Conservation (phyloP, 2,888 invertebrate species). For the Amphipoea lucens region DNA sequence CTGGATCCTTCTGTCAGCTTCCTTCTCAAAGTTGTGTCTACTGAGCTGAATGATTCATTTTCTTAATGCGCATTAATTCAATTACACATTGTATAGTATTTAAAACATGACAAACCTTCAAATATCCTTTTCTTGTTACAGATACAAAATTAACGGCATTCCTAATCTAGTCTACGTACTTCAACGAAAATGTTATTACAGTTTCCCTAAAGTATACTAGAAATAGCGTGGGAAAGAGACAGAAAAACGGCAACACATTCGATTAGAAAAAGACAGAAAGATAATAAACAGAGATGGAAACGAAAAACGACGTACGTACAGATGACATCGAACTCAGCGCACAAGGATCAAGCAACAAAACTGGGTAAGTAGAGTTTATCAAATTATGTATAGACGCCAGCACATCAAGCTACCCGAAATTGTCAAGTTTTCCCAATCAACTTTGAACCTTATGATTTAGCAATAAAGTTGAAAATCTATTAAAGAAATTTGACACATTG, state of each 20-base stretch:
- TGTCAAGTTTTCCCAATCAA: too few relatives aligned
- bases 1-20: too few relatives aligned
- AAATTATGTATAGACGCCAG: background rate
- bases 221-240: conserved; percentile 67
- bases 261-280: conserved; percentile 64
- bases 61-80: too few relatives aligned
- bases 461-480: too few relatives aligned
- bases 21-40: too few relatives aligned
- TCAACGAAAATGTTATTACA: conserved; percentile 85
- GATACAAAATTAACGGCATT: conserved; percentile 74
- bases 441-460: too few relatives aligned
- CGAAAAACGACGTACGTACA: conserved; percentile 80
- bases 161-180: conserved; percentile 80
- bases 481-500: too few relatives aligned
- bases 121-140: conserved; percentile 73
- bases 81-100: background rate
- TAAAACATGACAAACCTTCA: background rate
- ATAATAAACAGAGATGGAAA: conserved; percentile 79
- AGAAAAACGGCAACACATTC: conserved; percentile 60
- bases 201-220: conserved; percentile 74
- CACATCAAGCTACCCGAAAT: too few relatives aligned
- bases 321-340: conserved; percentile 87
- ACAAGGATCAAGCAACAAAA: conserved; percentile 84
- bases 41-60: too few relatives aligned
- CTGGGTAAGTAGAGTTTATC: conserved; percentile 72